phyloP scores from a whole-genome alignment of 1,140 invertebrate species.

The Caenorhabditis brenneri region DNA sequence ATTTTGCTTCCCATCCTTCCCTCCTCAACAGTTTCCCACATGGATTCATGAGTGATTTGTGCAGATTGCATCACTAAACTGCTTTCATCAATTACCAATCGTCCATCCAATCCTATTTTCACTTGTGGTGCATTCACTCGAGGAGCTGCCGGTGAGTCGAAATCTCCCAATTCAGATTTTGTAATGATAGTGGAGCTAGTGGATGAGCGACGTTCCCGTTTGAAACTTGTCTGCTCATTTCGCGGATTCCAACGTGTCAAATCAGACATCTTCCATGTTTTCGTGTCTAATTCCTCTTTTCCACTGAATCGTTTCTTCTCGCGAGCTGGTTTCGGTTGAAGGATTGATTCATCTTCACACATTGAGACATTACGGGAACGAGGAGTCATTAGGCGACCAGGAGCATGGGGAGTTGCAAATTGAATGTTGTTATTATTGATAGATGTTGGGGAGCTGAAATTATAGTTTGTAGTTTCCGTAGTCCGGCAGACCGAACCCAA shows the following conservation, averaged over 20 bases:
- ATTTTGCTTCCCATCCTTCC: constrained; percentile 42
- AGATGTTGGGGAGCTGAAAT: neutral
- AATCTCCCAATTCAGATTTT: neutral
- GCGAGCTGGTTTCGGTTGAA: neutral
- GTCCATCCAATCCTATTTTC: constrained; percentile 47
- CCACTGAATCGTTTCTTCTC: constrained; percentile 32
- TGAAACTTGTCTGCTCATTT: constrained; percentile 31
- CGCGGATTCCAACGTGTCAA: constrained; percentile 47
- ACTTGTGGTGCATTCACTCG: constrained; percentile 45
- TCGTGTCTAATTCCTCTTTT: constrained; percentile 47
- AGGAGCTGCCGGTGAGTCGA: neutral
- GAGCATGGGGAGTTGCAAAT: neutral
- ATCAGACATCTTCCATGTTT: constrained; percentile 46
- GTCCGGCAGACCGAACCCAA: neutral
- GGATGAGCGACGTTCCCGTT: neutral
- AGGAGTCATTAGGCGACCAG: neutral
- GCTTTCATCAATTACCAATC: constrained; percentile 38
- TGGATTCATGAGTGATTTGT: neutral
- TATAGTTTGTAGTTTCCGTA: neutral
- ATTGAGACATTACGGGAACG: constrained; percentile 8
- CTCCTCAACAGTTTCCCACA: constrained; percentile 50
- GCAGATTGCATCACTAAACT: constrained; percentile 35
- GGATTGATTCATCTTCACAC: constrained; percentile 11
- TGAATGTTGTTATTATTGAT: too few species aligned
- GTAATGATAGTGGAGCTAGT: neutral